Evolutionary conservation across 2,113 vertebrate genomes (phyloP).

Genomic region (Todiramphus chloris): DNA sequence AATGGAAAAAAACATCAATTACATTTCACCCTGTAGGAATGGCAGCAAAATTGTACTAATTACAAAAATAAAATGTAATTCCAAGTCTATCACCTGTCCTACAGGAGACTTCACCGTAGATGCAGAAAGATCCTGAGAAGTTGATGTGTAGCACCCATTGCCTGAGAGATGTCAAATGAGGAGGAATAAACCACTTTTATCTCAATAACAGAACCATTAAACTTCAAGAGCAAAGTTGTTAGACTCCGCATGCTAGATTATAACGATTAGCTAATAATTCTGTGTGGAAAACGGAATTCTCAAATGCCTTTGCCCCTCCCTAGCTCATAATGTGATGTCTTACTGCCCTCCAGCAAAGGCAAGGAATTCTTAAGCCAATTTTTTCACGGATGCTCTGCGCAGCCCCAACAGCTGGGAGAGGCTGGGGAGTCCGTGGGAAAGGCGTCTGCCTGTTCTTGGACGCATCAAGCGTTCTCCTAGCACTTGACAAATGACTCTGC

Average conservation of each 20-base stretch:
- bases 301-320: neutral
- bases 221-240: neutral
- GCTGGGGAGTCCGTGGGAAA: neutral
- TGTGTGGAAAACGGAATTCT: neutral
- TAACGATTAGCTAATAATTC: neutral
- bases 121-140: neutral
- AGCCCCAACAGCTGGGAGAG: neutral
- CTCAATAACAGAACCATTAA: neutral
- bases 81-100: neutral
- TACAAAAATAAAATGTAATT: neutral
- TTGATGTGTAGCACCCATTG: neutral
- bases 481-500: neutral
- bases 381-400: neutral
- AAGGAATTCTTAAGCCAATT: neutral
- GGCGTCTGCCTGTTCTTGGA: neutral
- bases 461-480: neutral
- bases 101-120: neutral
- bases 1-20: neutral
- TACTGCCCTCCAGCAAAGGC: neutral
- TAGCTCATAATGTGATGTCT: fast-evolving
- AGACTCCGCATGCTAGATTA: neutral
- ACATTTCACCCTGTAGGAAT: neutral
- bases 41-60: neutral
- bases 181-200: neutral
- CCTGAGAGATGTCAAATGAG: neutral